Evolutionary conservation across 1,140 invertebrate species (phyloP).

Genomic region (Acromyrmex heyeri): DNA sequence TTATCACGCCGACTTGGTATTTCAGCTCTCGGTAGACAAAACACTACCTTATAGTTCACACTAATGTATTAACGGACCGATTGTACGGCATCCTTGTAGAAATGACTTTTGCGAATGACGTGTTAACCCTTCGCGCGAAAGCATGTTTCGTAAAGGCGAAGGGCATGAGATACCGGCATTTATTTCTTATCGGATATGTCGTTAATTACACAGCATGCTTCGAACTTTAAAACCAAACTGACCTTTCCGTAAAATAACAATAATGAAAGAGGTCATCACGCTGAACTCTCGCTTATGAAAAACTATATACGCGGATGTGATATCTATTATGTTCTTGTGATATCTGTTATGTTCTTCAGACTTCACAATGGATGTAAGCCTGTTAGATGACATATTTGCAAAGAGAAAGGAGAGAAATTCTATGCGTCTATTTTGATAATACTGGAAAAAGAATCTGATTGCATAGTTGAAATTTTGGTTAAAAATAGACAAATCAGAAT

Average conservation of each 20-base stretch:
- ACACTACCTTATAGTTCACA: slow-evolving; percentile 5
- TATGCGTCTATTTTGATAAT: neutral
- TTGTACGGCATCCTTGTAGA: neutral
- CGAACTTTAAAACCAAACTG: slow-evolving; percentile 2
- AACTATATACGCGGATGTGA: neutral
- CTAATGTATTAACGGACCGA: slow-evolving; percentile 17
- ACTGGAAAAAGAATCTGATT: too few species aligned
- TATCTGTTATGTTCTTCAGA: neutral
- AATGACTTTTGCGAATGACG: neutral
- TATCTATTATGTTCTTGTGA: neutral
- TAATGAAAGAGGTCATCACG: neutral
- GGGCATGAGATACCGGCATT: neutral
- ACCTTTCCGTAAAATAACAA: slow-evolving; percentile 24
- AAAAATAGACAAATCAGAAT: too few species aligned
- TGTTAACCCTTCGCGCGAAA: neutral
- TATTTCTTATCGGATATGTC: neutral
- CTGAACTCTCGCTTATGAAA: neutral
- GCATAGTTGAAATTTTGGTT: too few species aligned
- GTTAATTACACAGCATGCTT: neutral
- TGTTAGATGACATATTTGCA: neutral
- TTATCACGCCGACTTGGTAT: slow-evolving; percentile 32
- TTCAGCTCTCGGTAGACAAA: slow-evolving; percentile 38
- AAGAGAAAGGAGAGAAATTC: neutral
- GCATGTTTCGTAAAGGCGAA: slow-evolving; percentile 2
- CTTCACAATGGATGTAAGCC: neutral